These are phyloP conservation scores for Branchellion lobata DNA, from an alignment of 2,888 invertebrate genomes.

Conservation along the genomic window DNA sequence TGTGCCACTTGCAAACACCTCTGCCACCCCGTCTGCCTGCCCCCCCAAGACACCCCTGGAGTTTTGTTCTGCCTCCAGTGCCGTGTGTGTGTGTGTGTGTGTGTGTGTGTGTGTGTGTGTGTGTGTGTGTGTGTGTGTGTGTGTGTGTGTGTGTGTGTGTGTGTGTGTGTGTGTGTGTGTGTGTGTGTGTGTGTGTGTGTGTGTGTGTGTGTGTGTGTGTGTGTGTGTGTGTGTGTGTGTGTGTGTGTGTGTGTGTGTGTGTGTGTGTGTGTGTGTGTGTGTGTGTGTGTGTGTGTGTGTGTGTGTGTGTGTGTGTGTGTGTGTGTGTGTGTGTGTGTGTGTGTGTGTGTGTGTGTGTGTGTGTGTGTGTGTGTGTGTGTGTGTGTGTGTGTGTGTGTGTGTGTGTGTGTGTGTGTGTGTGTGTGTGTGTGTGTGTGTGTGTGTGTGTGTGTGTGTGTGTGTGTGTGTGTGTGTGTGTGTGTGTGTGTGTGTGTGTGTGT, in stretches of 20 bases:
- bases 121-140: slow-evolving; percentile 26
- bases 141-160: slow-evolving; percentile 1
- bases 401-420: slow-evolving; percentile 23
- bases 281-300: slow-evolving; percentile 10
- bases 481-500: slow-evolving; percentile 13
- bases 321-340: slow-evolving; percentile 23
- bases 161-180: neutral
- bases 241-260: slow-evolving; percentile 13
- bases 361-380: slow-evolving; percentile 23
- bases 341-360: slow-evolving; percentile 23
- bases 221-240: slow-evolving; percentile 20
- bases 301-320: slow-evolving; percentile 23
- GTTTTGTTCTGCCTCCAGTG: neutral
- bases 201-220: neutral
- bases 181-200: neutral
- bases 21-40: slow-evolving; percentile 2
- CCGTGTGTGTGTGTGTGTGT: slow-evolving; percentile 24
- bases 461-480: slow-evolving; percentile 2
- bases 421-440: slow-evolving; percentile 26
- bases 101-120: slow-evolving; percentile 23
- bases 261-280: slow-evolving; percentile 30
- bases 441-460: slow-evolving; percentile 16
- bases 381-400: slow-evolving; percentile 23
- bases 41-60: neutral
- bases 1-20: neutral